A percentile compares a stretch with the other conserved stretches of the same genome.
phyloP scores from a whole-genome alignment of 2,113 vertebrate genomes.

The Calypte anna region DNA sequence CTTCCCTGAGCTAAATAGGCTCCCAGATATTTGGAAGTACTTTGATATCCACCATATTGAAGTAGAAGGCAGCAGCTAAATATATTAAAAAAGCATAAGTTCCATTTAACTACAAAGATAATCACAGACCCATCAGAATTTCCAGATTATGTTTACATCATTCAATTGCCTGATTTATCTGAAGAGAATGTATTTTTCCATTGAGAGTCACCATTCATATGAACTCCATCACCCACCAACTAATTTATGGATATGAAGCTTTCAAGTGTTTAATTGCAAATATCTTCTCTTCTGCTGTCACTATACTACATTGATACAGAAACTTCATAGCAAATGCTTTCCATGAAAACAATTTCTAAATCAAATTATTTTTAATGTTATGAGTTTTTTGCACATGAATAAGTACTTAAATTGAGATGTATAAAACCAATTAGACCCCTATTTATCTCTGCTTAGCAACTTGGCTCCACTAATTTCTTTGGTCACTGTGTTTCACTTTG shows the following conservation, averaged over 20 bases:
- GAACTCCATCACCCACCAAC: slow-evolving; percentile 10
- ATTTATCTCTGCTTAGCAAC: slow-evolving; percentile 62
- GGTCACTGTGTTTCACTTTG: not conserved
- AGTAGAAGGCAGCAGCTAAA: not conserved
- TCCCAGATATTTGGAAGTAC: not conserved
- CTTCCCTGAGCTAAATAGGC: not conserved
- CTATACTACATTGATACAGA: slow-evolving; percentile 21
- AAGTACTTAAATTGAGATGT: slow-evolving; percentile 62
- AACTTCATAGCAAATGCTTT: slow-evolving; percentile 35
- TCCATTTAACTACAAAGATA: not conserved
- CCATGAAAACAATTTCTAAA: slow-evolving; percentile 69
- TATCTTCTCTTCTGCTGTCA: slow-evolving; percentile 25
- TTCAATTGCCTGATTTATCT: not conserved
- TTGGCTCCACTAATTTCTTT: slow-evolving; percentile 41
- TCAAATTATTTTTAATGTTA: slow-evolving; percentile 69
- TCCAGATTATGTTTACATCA: not conserved
- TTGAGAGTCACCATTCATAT: not conserved
- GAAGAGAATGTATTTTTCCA: not conserved
- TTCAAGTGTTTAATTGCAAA: slow-evolving; percentile 71
- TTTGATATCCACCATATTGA: not conserved
- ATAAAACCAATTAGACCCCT: slow-evolving; percentile 59
- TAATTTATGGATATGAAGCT: slow-evolving; percentile 54
- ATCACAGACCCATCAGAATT: not conserved
- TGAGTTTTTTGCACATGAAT: slow-evolving; percentile 49
- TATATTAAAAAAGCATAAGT: not conserved